Conservation (phyloP, 2,888 invertebrate genomes). For the Volucella bombylans region DNA sequence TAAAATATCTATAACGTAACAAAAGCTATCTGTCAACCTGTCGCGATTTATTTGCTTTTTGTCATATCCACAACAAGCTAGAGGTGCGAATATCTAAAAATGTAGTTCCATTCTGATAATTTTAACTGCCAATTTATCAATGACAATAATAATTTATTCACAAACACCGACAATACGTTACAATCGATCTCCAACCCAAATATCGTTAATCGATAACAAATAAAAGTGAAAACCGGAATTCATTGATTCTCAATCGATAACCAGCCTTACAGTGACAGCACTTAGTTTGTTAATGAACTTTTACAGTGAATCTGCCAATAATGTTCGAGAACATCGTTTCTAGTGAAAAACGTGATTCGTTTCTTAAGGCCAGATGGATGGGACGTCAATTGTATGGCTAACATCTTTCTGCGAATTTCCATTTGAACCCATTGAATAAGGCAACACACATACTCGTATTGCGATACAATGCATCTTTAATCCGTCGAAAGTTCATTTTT, state of each 20-base stretch:
- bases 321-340: slow-evolving; percentile 7
- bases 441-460: slow-evolving; percentile 3
- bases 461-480: slow-evolving; percentile 49
- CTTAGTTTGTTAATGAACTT: slow-evolving; percentile 70
- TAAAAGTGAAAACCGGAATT: slow-evolving; percentile 5
- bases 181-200: not conserved
- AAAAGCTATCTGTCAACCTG: not conserved
- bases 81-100: not conserved
- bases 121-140: slow-evolving; percentile 28
- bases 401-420: slow-evolving; percentile 39
- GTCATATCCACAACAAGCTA: too few relatives aligned
- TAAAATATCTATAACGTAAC: not conserved
- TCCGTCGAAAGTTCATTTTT: slow-evolving; percentile 16
- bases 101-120: slow-evolving; percentile 9
- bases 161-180: slow-evolving; percentile 4
- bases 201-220: too few relatives aligned
- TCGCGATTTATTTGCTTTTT: too few relatives aligned
- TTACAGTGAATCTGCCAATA: slow-evolving; percentile 61
- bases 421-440: slow-evolving; percentile 56
- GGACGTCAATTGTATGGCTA: slow-evolving; percentile 11
- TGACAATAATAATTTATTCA: not conserved
- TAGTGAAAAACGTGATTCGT: slow-evolving; percentile 20
- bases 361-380: slow-evolving; percentile 35
- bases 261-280: slow-evolving; percentile 27
- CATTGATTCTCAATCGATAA: slow-evolving; percentile 37